Conservation (phyloP, 2,113 vertebrate genomes). For the Corvus hawaiiensis region DNA sequence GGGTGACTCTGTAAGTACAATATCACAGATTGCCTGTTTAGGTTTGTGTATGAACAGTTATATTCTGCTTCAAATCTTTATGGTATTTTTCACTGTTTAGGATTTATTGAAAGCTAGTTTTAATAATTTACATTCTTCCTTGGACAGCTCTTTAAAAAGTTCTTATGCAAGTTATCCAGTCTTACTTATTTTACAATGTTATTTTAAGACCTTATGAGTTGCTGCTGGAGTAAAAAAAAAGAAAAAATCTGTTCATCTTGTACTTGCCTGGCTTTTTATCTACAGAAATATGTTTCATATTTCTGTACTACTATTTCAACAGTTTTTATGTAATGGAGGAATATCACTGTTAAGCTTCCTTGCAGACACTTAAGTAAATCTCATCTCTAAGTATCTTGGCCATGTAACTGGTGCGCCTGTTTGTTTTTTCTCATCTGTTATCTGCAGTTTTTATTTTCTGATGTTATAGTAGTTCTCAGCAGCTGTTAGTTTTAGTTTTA, state of each 20-base stretch:
- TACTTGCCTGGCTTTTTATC: background rate
- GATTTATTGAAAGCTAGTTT: background rate
- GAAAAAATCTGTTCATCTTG: background rate
- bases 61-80: background rate
- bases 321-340: background rate
- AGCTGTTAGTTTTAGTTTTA: background rate
- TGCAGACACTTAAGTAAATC: background rate
- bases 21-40: background rate
- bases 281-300: background rate
- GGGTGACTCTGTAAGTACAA: background rate
- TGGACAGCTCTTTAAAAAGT: background rate
- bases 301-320: background rate
- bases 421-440: background rate
- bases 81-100: background rate
- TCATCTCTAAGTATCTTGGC: background rate
- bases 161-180: background rate
- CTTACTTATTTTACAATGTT: background rate
- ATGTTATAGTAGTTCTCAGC: background rate
- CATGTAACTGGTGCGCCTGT: fast-evolving
- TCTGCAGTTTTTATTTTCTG: background rate
- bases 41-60: background rate
- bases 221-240: background rate
- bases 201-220: background rate
- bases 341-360: background rate
- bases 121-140: background rate